Evolutionary conservation across 2,113 vertebrate species (phyloP).

Genomic region (Anarrhichthys ocellatus): DNA sequence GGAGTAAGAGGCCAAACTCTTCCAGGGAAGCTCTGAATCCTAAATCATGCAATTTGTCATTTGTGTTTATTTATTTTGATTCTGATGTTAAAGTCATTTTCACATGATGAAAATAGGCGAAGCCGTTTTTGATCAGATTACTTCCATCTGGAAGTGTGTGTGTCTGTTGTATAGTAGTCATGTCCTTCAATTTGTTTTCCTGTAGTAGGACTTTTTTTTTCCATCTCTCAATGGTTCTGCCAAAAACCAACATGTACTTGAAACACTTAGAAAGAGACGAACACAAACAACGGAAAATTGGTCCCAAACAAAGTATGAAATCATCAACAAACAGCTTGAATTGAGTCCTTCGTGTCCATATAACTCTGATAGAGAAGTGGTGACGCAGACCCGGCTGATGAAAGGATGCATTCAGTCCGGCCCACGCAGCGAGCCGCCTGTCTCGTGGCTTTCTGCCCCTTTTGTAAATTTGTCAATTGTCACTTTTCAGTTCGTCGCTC

Average conservation of each 20-base stretch:
- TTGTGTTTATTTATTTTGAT: background rate
- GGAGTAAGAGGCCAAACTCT: background rate
- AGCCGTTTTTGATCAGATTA: too few species aligned
- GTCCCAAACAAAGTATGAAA: constrained; percentile 25
- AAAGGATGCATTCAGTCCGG: constrained; percentile 3
- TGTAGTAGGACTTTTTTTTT: background rate
- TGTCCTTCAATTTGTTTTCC: constrained; percentile 11
- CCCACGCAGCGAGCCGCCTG: background rate
- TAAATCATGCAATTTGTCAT: background rate
- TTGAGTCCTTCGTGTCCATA: constrained; percentile 20
- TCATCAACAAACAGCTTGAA: constrained; percentile 19
- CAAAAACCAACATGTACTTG: constrained; percentile 15
- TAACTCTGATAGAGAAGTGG: constrained; percentile 23
- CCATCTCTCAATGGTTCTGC: background rate
- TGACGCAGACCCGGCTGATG: background rate
- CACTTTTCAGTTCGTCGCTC: constrained; percentile 38
- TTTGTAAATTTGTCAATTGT: constrained; percentile 48
- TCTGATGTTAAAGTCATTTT: background rate
- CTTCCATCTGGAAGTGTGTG: background rate
- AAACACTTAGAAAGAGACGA: constrained; percentile 21
- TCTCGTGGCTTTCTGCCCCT: constrained; percentile 21
- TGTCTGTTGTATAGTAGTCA: background rate
- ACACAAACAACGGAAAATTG: constrained; percentile 10
- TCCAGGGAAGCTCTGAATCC: background rate
- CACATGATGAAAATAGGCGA: background rate